Percentiles rank a stretch among this genome's conserved stretches.
phyloP scores from a whole-genome alignment of 2,888 invertebrate species.

The Leptothorax acervorum region DNA sequence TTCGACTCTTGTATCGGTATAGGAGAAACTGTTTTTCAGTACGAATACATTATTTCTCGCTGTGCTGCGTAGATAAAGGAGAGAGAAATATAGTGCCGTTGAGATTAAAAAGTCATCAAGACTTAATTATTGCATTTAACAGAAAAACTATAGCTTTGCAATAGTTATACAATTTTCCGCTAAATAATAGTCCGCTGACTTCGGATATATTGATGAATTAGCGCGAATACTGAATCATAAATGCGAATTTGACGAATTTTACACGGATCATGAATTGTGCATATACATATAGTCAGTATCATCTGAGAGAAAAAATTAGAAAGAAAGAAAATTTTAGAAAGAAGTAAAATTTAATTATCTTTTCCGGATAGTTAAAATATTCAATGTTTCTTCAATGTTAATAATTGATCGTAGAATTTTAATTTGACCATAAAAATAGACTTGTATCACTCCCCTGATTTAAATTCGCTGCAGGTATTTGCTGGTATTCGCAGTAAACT shows the following conservation, averaged over 20 bases:
- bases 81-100: neutral
- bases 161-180: neutral
- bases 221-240: neutral
- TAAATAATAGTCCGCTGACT: neutral
- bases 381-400: neutral
- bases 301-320: neutral
- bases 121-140: neutral
- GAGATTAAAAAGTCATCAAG: neutral
- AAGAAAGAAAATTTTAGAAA: neutral
- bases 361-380: neutral
- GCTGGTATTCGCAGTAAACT: neutral
- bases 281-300: neutral
- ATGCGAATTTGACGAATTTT: neutral
- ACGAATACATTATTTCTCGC: neutral
- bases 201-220: neutral
- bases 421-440: neutral
- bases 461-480: neutral
- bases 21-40: neutral
- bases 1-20: neutral
- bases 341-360: neutral
- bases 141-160: neutral
- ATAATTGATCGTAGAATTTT: neutral
- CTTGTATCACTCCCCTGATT: neutral
- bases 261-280: neutral
- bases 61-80: constrained; percentile 10